Percentiles rank a stretch among this genome's conserved stretches.
phyloP scores from a whole-genome alignment of 2,888 invertebrate genomes.

The Lomographa bimaculata region DNA sequence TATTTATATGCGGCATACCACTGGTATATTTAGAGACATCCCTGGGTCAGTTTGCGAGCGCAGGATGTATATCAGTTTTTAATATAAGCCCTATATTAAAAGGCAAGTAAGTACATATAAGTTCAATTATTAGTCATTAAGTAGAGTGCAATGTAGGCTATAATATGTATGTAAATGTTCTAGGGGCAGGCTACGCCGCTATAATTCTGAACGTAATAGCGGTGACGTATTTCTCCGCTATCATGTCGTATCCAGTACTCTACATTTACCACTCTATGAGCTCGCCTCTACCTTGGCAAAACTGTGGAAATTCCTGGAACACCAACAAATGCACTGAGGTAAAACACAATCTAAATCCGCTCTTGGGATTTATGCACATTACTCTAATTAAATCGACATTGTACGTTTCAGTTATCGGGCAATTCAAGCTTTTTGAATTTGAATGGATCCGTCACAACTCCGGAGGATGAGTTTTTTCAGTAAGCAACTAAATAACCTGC shows the following conservation, averaged over 20 bases:
- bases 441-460: conserved; percentile 81
- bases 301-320: conserved; percentile 93
- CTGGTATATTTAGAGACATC: conserved; percentile 94
- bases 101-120: too few relatives aligned
- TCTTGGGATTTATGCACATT: conserved; percentile 15
- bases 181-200: conserved; percentile 94
- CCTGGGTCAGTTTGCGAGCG: conserved; percentile 92
- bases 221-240: conserved; percentile 92
- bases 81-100: conserved; percentile 92
- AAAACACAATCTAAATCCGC: conserved; percentile 37
- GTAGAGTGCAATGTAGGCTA: too few relatives aligned
- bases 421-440: conserved; percentile 55
- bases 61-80: conserved; percentile 92
- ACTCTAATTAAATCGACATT: background rate
- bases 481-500: conserved; percentile 61
- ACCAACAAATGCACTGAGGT: conserved; percentile 88
- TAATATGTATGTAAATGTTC: too few relatives aligned
- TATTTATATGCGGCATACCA: conserved; percentile 92
- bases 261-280: conserved; percentile 89
- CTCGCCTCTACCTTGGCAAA: conserved; percentile 88
- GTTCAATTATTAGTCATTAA: too few relatives aligned
- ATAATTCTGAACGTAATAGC: conserved; percentile 91
- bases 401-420: conserved; percentile 58
- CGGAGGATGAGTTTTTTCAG: conserved; percentile 94
- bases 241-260: conserved; percentile 92